Conservation (phyloP, 2,888 invertebrate genomes). For the Cryptocheilus praepositus region DNA sequence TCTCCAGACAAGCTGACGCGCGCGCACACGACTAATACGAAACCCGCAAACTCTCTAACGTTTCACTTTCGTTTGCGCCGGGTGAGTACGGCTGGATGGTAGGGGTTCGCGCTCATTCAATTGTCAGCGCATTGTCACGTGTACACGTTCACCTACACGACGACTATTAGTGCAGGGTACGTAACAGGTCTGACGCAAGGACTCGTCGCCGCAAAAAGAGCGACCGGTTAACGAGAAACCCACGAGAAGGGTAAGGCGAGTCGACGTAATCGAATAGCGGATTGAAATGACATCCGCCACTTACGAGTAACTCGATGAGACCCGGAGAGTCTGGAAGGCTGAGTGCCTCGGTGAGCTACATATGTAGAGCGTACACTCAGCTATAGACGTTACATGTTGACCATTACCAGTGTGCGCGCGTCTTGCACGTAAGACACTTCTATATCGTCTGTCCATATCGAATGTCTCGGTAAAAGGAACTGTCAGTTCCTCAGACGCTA, state of each 20-base stretch:
- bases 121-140: conserved; percentile 2
- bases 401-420: conserved; percentile 51
- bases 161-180: neutral
- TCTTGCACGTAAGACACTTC: conserved; percentile 47
- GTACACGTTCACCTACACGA: neutral
- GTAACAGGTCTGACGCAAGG: conserved; percentile 16
- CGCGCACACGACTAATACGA: too few species aligned
- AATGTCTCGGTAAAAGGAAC: conserved; percentile 44
- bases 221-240: conserved; percentile 52
- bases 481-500: too few species aligned
- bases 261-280: conserved; percentile 64
- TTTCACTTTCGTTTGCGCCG: too few species aligned
- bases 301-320: conserved; percentile 60
- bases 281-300: conserved; percentile 67
- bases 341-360: conserved; percentile 37
- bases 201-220: conserved; percentile 34
- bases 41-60: too few species aligned
- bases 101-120: neutral
- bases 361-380: conserved; percentile 42
- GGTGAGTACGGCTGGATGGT: neutral
- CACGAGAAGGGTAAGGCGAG: conserved; percentile 48
- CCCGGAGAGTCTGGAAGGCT: conserved; percentile 37
- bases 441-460: conserved; percentile 39
- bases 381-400: conserved; percentile 49
- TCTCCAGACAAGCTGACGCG: too few species aligned